Percentiles rank a stretch among this genome's conserved stretches.
These are phyloP conservation scores for Lycopodina hypogea DNA, from an alignment of 37 sponge, comb jelly and placozoan species.

Conservation along the genomic window DNA sequence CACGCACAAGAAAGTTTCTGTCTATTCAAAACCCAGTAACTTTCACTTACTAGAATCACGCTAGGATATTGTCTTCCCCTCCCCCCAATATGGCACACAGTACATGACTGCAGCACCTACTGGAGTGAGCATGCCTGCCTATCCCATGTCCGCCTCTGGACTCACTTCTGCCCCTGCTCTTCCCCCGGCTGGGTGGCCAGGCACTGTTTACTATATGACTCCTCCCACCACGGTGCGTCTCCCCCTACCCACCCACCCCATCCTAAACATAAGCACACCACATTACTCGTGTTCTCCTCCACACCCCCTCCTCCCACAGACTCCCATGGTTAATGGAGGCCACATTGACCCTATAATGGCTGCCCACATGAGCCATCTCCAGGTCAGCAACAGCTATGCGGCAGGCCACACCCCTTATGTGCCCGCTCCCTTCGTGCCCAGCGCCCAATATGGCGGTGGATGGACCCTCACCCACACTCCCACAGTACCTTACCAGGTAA, in stretches of 20 bases:
- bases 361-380: slow-evolving; percentile 22
- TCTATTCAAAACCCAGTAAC: too few species aligned
- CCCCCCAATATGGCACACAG: too few species aligned
- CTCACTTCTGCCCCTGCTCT: slow-evolving; percentile 18
- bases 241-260: neutral
- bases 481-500: too few species aligned
- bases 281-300: too few species aligned
- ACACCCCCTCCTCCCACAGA: neutral
- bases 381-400: slow-evolving; percentile 11
- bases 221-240: neutral
- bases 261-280: too few species aligned
- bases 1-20: too few species aligned
- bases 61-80: too few species aligned
- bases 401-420: slow-evolving; percentile 17
- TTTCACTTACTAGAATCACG: too few species aligned
- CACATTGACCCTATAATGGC: slow-evolving; percentile 8
- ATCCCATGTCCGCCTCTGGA: too few species aligned
- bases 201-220: slow-evolving; percentile 18
- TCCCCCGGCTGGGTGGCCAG: slow-evolving; percentile 6
- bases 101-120: slow-evolving; percentile 3
- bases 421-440: too few species aligned
- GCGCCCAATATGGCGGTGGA: slow-evolving; percentile 21
- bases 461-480: slow-evolving; percentile 22
- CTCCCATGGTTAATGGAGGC: neutral
- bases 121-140: slow-evolving; percentile 11